These are phyloP conservation scores for Plectropomus leopardus DNA, from an alignment of 2,113 vertebrate genomes.

Conservation along the genomic window DNA sequence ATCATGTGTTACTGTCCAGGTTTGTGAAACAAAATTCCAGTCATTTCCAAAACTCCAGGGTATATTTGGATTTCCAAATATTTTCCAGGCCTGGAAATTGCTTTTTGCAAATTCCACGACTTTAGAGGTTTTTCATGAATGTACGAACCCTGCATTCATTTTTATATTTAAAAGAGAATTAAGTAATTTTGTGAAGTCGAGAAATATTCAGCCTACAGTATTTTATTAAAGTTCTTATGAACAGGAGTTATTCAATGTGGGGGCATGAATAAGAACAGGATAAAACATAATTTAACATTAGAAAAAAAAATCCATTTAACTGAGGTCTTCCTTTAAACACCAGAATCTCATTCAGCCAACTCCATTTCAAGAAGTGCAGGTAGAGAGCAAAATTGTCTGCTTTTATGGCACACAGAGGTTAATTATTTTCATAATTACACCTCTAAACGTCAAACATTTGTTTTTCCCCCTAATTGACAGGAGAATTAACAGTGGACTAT, in stretches of 20 bases:
- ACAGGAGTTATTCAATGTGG: constrained; percentile 51
- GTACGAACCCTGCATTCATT: too few species aligned
- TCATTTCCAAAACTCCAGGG: too few species aligned
- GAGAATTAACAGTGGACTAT: constrained; percentile 76
- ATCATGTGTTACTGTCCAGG: too few species aligned
- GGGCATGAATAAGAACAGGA: constrained; percentile 44
- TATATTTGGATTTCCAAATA: too few species aligned
- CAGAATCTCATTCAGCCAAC: constrained; percentile 42
- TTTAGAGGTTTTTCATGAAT: too few species aligned
- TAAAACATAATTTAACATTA: constrained; percentile 54
- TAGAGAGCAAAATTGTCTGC: constrained; percentile 54
- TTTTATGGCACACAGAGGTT: constrained; percentile 74
- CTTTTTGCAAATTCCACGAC: too few species aligned
- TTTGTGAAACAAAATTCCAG: too few species aligned
- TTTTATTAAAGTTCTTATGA: constrained; percentile 33
- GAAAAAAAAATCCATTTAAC: constrained; percentile 48
- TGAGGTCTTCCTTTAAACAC: constrained; percentile 30
- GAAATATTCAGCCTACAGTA: constrained; percentile 21
- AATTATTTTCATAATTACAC: constrained; percentile 81
- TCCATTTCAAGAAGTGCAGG: constrained; percentile 52
- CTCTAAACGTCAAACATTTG: constrained; percentile 82
- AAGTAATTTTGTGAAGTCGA: constrained; percentile 29
- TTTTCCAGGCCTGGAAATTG: too few species aligned
- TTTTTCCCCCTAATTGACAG: constrained; percentile 80
- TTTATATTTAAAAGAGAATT: constrained; percentile 12